These are phyloP conservation scores for Crax fasciolata DNA, from an alignment of 2,797 vertebrate genomes.

Conservation along the genomic window DNA sequence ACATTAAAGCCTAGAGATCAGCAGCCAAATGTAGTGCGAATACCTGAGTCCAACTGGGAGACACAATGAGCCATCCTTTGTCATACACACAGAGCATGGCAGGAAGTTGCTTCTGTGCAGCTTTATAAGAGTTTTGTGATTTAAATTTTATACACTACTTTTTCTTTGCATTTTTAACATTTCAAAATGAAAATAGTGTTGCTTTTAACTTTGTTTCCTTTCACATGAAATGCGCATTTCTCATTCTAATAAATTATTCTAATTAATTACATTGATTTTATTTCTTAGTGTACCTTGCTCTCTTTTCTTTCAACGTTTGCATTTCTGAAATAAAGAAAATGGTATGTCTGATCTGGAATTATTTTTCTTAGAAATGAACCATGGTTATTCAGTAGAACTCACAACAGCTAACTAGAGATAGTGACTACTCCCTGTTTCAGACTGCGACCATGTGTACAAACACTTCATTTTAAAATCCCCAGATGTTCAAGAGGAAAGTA, in stretches of 20 bases:
- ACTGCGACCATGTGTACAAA: neutral
- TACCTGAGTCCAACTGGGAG: neutral
- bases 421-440: neutral
- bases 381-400: neutral
- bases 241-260: slow-evolving; percentile 27
- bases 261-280: neutral
- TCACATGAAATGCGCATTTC: neutral
- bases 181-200: neutral
- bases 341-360: neutral
- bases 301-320: neutral
- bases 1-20: slow-evolving; percentile 2
- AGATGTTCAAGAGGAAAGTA: neutral
- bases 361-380: neutral
- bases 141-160: neutral
- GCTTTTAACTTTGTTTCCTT: neutral
- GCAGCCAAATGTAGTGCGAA: neutral
- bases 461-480: neutral
- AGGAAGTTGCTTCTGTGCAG: neutral
- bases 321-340: neutral
- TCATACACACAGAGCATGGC: neutral
- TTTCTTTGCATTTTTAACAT: neutral
- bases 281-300: neutral
- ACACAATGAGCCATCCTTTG: neutral
- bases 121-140: neutral
- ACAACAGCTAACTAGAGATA: neutral